These are phyloP conservation scores for Hydriomena furcata DNA, from an alignment of 2,888 invertebrate species.

Conservation along the genomic window DNA sequence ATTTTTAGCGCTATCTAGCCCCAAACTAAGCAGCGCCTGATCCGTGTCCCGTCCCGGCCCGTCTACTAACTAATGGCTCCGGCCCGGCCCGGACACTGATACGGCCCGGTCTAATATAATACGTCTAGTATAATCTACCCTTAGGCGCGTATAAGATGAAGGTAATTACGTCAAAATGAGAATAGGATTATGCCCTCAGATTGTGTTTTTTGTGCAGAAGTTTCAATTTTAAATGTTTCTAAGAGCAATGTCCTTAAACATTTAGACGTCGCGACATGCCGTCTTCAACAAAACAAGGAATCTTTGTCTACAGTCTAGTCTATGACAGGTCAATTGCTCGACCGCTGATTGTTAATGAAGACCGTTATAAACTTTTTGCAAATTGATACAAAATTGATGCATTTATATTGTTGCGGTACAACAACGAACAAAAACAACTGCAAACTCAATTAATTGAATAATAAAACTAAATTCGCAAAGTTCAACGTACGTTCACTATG, in stretches of 20 bases:
- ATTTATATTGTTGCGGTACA: conserved; percentile 16
- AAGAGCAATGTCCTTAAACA: background rate
- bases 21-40: too few species aligned
- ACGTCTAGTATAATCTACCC: too few species aligned
- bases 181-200: background rate
- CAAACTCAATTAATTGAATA: conserved; percentile 25
- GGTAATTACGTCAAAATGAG: conserved; percentile 8
- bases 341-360: conserved; percentile 12
- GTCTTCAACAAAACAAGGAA: background rate
- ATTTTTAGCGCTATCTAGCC: too few species aligned
- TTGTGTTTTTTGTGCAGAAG: background rate
- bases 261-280: background rate
- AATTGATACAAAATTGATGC: conserved; percentile 24
- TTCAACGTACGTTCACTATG: conserved; percentile 35
- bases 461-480: conserved; percentile 31
- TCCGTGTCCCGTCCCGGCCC: too few species aligned
- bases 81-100: too few species aligned
- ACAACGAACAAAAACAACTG: conserved; percentile 12
- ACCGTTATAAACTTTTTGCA: conserved; percentile 19
- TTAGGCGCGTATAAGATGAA: too few species aligned
- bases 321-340: conserved; percentile 1
- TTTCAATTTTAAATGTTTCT: conserved; percentile 1
- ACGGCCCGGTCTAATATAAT: too few species aligned
- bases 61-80: too few species aligned
- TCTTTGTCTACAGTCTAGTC: conserved; percentile 5